Evolutionary conservation across 2,888 invertebrate species (phyloP).

Genomic region (Apomyelois bistriatella): DNA sequence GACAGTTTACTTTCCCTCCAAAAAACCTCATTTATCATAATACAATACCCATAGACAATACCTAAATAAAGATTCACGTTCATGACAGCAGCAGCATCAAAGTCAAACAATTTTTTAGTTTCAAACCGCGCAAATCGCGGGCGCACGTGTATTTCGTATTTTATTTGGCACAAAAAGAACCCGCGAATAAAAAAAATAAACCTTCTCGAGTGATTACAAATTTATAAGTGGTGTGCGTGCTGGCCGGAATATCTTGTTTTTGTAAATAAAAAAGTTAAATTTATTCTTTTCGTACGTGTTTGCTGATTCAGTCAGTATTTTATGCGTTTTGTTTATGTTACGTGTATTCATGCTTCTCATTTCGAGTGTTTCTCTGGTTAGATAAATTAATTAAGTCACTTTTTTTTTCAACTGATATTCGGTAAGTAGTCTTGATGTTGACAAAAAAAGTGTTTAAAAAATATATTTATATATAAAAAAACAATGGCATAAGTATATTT

Average conservation of each 20-base stretch:
- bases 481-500: no score
- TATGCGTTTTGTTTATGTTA: neutral
- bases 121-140: constrained; percentile 7
- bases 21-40: no score
- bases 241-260: neutral
- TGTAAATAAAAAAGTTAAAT: neutral
- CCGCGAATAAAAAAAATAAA: constrained; percentile 9
- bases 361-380: neutral
- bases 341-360: neutral
- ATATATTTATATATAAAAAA: no score
- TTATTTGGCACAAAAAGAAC: neutral
- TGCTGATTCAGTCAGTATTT: neutral
- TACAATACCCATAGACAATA: neutral
- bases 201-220: constrained; percentile 9
- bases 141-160: constrained; percentile 12
- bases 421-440: no score
- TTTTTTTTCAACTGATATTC: no score
- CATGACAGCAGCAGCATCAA: neutral
- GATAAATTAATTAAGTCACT: no score
- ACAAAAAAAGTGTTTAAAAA: no score
- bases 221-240: constrained; percentile 1
- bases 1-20: no score
- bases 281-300: neutral
- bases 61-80: neutral
- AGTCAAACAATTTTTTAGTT: constrained; percentile 10